Conservation (phyloP, 2,797 vertebrate genomes). For the Presbytis comata region DNA sequence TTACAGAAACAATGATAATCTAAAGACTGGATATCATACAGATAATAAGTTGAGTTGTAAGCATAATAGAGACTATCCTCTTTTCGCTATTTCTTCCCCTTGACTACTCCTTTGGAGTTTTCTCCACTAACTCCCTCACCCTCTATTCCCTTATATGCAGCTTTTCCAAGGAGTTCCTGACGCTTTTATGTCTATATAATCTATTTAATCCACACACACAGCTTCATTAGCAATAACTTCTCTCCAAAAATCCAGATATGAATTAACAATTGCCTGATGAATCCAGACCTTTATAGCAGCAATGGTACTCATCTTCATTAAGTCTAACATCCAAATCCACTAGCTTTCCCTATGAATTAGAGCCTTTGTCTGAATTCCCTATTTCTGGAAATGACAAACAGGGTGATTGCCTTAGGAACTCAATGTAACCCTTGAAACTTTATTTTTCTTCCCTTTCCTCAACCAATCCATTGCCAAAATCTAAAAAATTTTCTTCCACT, state of each 20-base stretch:
- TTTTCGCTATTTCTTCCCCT: not conserved
- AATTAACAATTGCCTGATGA: not conserved
- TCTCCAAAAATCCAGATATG: not conserved
- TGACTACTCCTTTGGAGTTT: not conserved
- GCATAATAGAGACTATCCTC: not conserved
- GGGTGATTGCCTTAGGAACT: slow-evolving; percentile 13
- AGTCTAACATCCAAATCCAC: not conserved
- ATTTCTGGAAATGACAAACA: slow-evolving; percentile 1
- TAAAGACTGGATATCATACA: not conserved
- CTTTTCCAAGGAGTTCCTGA: not conserved
- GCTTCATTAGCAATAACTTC: not conserved
- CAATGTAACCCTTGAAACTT: slow-evolving; percentile 1
- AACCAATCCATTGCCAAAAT: not conserved
- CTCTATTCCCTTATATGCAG: not conserved
- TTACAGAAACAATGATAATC: not conserved
- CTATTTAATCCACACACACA: not conserved
- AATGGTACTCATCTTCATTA: not conserved
- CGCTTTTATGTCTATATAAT: not conserved
- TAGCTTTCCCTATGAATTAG: not conserved
- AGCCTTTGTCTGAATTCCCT: not conserved
- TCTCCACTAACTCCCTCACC: not conserved
- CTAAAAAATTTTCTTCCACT: not conserved
- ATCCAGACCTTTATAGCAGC: not conserved
- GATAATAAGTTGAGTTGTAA: not conserved
- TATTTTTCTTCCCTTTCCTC: slow-evolving; percentile 16